phyloP scores from a whole-genome alignment of 2,888 invertebrate species.

The Cataglyphis livida region DNA sequence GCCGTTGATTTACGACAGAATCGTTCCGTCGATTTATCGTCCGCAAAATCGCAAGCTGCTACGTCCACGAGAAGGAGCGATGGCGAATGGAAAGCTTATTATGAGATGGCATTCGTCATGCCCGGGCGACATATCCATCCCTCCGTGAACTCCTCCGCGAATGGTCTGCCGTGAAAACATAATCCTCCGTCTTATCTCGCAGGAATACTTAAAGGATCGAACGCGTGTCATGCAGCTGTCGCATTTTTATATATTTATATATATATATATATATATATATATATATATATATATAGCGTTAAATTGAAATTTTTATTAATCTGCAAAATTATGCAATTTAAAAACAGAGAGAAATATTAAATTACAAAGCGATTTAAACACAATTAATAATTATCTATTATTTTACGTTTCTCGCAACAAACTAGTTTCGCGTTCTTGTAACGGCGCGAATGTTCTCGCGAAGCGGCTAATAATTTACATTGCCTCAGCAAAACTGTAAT shows the following conservation, averaged over 20 bases:
- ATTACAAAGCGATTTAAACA: conserved; percentile 1
- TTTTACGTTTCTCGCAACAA: not conserved
- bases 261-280: too few species aligned
- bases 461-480: conserved; percentile 45
- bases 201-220: conserved; percentile 39
- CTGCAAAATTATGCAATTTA: not conserved
- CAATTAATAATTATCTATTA: conserved; percentile 27
- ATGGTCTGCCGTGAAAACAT: conserved; percentile 46
- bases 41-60: conserved; percentile 55
- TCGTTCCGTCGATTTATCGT: conserved; percentile 64
- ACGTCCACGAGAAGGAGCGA: conserved; percentile 30
- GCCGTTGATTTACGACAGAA: conserved; percentile 53
- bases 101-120: conserved; percentile 66
- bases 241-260: not conserved
- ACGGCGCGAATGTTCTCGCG: not conserved
- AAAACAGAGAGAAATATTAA: not conserved
- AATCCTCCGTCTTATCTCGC: conserved; percentile 55
- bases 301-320: not conserved
- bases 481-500: conserved; percentile 36
- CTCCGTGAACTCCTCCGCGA: conserved; percentile 31
- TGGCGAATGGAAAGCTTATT: conserved; percentile 62
- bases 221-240: conserved; percentile 33
- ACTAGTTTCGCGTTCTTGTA: conserved; percentile 7
- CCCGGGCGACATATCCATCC: conserved; percentile 46
- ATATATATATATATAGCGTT: not conserved